phyloP scores from a whole-genome alignment of 2,888 invertebrate genomes.

The Encarsia formosa region DNA sequence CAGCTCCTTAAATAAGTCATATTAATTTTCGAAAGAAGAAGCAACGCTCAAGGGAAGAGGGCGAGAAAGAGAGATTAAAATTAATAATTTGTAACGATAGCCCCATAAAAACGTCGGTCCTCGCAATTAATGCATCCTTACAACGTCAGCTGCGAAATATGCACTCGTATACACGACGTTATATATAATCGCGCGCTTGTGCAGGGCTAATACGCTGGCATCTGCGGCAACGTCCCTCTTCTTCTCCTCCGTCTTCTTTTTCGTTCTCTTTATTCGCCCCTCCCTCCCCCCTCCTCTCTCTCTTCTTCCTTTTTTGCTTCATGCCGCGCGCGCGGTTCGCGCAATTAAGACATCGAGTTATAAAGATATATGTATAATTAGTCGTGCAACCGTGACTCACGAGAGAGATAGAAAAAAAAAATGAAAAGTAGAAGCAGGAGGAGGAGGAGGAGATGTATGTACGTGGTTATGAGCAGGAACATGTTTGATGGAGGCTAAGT shows the following conservation, averaged over 20 bases:
- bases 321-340: background rate
- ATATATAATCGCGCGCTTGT: no score
- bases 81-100: conserved; percentile 27
- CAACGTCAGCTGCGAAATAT: conserved; percentile 23
- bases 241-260: background rate
- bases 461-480: background rate
- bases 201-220: background rate
- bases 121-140: conserved; percentile 18
- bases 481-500: no score
- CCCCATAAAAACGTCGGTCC: conserved; percentile 21
- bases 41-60: background rate
- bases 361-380: conserved; percentile 18
- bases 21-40: conserved; percentile 14
- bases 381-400: conserved; percentile 4
- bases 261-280: background rate
- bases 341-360: conserved; percentile 19
- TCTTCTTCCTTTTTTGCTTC: background rate
- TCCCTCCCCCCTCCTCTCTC: background rate
- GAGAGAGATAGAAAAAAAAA: background rate
- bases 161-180: background rate
- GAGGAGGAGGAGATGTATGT: no score
- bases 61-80: conserved; percentile 20
- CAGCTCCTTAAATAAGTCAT: conserved; percentile 22
- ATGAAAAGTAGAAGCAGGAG: no score
- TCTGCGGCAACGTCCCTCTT: conserved; percentile 9